Evolutionary conservation across 1,140 invertebrate genomes (phyloP), one percentile per base, ranked within the genome.

Genomic region (Agrypnia vestita): DNA sequence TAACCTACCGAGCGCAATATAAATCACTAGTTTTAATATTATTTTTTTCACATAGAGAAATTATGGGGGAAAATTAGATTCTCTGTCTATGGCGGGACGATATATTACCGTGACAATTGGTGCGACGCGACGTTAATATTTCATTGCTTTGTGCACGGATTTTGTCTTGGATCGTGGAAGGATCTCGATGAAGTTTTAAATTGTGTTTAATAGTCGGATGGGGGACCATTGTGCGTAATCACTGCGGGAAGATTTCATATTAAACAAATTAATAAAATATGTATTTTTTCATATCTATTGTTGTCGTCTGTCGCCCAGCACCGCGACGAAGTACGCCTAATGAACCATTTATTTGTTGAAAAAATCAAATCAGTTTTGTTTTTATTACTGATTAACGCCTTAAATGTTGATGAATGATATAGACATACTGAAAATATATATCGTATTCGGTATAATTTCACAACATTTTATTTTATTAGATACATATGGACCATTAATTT

Each of bases 141-240:
- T 82, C 77, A 82, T 80, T 74, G 73, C 53, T 79, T 82, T 82
- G 78, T 80, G 49, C 59, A 49, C 12, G 56, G 74, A 76, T 51
- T 79, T 82, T 80, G 81, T 79, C 78, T 82, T 78, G 47, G 21
- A 47, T 43, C 44, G 64, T 35, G 53, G 74, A 79, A 71, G 62
- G 56, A 73, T 76, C 73, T 49, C 81, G 78, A 82, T 80, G 81
- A 82, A 77, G 56, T 82, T 82, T 82, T 82, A 82, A 82, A 82
- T 82, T 82, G 74, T 80, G 74, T 82, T 80, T 80, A 82, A 80
- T 82, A 82, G 81, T 74, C 56, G 78, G 25, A 82, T 82, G 81
- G 78, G 81, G 81, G 81, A 46, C 78, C 69, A 82, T 82, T 82
- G 81, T 82, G 10, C 12, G 11, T 15, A 35, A 17, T 51, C n/a